Conservation (phyloP, 2,113 vertebrate genomes). For the Uria aalge region DNA sequence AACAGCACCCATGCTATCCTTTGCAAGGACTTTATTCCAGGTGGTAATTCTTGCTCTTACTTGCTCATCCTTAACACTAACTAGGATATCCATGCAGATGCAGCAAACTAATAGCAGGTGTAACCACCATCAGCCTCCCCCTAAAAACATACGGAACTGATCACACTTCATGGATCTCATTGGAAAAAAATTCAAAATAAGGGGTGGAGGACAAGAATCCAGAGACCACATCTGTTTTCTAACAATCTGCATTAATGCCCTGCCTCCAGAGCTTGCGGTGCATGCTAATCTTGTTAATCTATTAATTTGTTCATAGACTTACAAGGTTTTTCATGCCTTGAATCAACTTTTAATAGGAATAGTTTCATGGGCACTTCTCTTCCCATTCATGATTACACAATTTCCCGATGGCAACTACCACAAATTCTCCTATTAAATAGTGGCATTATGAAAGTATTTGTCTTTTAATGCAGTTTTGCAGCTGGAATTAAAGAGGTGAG, state of each 20-base stretch:
- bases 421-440: neutral
- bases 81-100: neutral
- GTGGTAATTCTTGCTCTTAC: neutral
- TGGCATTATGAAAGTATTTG: neutral
- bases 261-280: neutral
- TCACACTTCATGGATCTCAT: neutral
- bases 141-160: neutral
- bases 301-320: neutral
- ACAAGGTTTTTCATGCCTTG: neutral
- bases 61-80: neutral
- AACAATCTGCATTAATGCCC: neutral
- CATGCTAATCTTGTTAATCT: neutral
- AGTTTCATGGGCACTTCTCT: neutral
- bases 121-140: neutral
- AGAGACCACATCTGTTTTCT: constrained; percentile 5
- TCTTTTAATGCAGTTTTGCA: neutral
- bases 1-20: neutral
- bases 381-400: neutral
- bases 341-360: neutral
- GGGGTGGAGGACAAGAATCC: neutral
- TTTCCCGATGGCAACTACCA: neutral
- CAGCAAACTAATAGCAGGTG: neutral
- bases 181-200: constrained; percentile 1
- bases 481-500: neutral
- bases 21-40: neutral